Evolutionary conservation across 2,797 vertebrate genomes (phyloP).

Genomic region (Zonotrichia albicollis): DNA sequence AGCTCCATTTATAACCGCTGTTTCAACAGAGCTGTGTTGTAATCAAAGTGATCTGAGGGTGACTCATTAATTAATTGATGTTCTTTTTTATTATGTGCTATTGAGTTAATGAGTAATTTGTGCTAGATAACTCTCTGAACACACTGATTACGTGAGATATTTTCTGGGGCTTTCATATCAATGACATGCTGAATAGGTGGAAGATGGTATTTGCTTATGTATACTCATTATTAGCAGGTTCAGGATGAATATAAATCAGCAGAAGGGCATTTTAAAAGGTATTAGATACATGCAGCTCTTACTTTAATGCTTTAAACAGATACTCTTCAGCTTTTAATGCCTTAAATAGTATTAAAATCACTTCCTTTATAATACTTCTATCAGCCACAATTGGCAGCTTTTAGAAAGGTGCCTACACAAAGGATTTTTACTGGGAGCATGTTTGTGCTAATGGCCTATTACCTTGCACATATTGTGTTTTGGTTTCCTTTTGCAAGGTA

Average conservation of each 20-base stretch:
- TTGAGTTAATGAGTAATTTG: slow-evolving; percentile 87
- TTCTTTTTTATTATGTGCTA: slow-evolving; percentile 82
- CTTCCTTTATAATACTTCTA: slow-evolving; percentile 44
- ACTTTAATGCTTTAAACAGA: slow-evolving; percentile 43
- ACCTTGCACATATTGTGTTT: slow-evolving; percentile 59
- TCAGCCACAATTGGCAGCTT: slow-evolving; percentile 61
- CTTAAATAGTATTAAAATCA: slow-evolving; percentile 53
- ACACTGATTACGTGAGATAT: slow-evolving; percentile 78
- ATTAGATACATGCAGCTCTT: slow-evolving; percentile 14
- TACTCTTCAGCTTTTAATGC: slow-evolving; percentile 22
- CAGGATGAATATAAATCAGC: slow-evolving; percentile 50
- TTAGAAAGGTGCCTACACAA: slow-evolving; percentile 58
- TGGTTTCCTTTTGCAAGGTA: slow-evolving; percentile 54
- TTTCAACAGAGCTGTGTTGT: slow-evolving; percentile 69
- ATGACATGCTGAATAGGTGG: slow-evolving; percentile 65
- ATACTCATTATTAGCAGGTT: slow-evolving; percentile 53
- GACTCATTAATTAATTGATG: slow-evolving; percentile 84
- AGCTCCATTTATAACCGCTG: slow-evolving; percentile 71
- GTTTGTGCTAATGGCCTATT: slow-evolving; percentile 69
- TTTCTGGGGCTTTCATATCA: slow-evolving; percentile 72
- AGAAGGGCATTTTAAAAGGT: slow-evolving; percentile 41
- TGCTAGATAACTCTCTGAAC: slow-evolving; percentile 81
- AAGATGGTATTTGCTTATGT: slow-evolving; percentile 58
- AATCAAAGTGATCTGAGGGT: slow-evolving; percentile 79
- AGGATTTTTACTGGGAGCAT: slow-evolving; percentile 57